Evolutionary conservation across 23 tunicate genomes (phyloP), one percentile per base, ranked within the genome.

Genomic region (Styela clava): DNA sequence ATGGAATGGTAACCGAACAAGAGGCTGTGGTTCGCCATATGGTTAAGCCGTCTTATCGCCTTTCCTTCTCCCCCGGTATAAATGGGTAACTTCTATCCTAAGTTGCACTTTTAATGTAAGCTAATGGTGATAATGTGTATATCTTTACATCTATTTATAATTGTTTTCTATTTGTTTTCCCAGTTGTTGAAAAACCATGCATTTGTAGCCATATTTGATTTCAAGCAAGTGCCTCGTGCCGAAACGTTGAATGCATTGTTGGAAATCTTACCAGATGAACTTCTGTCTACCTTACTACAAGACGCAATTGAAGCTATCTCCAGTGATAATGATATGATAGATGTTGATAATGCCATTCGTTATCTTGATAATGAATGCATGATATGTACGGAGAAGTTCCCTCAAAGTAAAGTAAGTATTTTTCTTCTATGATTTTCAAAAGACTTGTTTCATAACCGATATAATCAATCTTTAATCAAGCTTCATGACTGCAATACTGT

Each of bases 281-380:
- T 71, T 3, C 34, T n/a, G 34, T 35, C 27, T 16, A 71, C 77
- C 16, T 32, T 71, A 32, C 35, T 71, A 21, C 62, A 18, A 0
- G 97, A 91, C 82, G 82, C 84, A 29, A 20, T 86, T 1, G 90
- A 91, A 34, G 97, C 97, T 19, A 74, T 78, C 1, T 24, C 33
- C 30, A 65, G 84, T 27, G 81, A 81, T 64, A 85, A 84, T 0
- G 87, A 52, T 22, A 34, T 29, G 7, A 33, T 22, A 33, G 73
- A 82, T 51, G 35, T 82, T 5, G 84, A 86, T 2, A 77, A n/a
- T n/a, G 85, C 97, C 22, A 16, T 91, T 1, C 80, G 82, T 19
- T 85, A 81, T 71, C 86, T 91, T 3, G 52, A 74, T 24, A 91
- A 86, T 63, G 64, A 91, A 74, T 91, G 97, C 61, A 83, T 33